Evolutionary conservation across 2,888 invertebrate genomes (phyloP).

Genomic region (Perdita meconis): DNA sequence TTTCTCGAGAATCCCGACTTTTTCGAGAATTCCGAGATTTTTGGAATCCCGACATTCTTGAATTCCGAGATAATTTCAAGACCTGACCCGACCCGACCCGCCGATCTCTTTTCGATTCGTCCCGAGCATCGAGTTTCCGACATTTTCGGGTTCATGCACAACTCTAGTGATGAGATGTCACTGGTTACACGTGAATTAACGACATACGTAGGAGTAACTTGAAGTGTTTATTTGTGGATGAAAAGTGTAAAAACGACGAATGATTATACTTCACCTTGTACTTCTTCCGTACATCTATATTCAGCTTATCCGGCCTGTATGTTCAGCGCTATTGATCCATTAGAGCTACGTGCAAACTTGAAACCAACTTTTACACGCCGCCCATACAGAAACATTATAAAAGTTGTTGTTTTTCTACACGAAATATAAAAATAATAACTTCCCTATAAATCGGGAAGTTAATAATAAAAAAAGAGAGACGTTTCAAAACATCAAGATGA

Average conservation of each 20-base stretch:
- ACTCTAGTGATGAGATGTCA: background rate
- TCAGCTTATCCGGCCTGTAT: constrained; percentile 62
- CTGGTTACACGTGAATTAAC: constrained; percentile 9
- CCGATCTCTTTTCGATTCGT: too few relatives aligned
- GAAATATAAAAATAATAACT: constrained; percentile 10
- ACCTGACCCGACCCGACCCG: too few relatives aligned
- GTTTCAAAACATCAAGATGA: too few relatives aligned
- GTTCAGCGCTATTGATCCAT: constrained; percentile 69
- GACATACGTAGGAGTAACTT: constrained; percentile 9
- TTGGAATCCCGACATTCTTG: too few relatives aligned
- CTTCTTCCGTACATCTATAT: constrained; percentile 68
- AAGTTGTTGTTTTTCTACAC: background rate
- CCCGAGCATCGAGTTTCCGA: too few relatives aligned
- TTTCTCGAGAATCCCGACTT: too few relatives aligned
- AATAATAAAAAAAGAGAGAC: too few relatives aligned
- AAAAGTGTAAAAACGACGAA: constrained; percentile 58
- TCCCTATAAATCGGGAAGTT: too few relatives aligned
- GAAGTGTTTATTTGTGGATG: constrained; percentile 7
- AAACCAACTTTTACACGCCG: constrained; percentile 54
- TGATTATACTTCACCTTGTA: constrained; percentile 70
- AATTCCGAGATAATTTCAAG: too few relatives aligned
- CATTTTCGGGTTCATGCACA: too few relatives aligned
- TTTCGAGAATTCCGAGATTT: too few relatives aligned
- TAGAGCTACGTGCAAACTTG: constrained; percentile 52
- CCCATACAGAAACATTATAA: constrained; percentile 21